A percentile compares a stretch with the other conserved stretches of the same genome.
Conservation (phyloP, 2,113 vertebrate species). For the Cyphomyrus discorhynchus region DNA sequence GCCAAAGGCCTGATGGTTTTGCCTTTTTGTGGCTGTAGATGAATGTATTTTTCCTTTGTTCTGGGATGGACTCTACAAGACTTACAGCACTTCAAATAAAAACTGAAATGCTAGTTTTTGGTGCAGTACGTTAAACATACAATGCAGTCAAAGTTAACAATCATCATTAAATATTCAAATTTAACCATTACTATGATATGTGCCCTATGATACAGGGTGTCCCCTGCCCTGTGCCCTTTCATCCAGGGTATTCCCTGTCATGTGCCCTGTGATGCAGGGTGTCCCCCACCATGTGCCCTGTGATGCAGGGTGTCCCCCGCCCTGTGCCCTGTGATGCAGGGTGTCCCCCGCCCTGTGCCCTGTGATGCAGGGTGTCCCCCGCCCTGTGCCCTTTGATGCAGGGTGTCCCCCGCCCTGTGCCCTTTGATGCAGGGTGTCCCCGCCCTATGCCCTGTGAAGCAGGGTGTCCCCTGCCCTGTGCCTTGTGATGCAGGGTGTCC, state of each 20-base stretch:
- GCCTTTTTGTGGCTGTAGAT: background rate
- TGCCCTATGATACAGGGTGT: background rate
- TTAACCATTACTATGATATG: background rate
- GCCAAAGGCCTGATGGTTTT: slow-evolving; percentile 17
- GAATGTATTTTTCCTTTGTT: slow-evolving; percentile 10
- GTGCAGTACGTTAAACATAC: background rate
- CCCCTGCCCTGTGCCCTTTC: background rate
- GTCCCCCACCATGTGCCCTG: too few relatives aligned
- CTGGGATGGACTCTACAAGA: background rate
- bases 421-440: too few relatives aligned
- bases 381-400: too few relatives aligned
- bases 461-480: background rate
- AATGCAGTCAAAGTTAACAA: background rate
- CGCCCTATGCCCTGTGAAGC: too few relatives aligned
- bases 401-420: background rate
- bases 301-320: background rate
- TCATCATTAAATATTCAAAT: background rate
- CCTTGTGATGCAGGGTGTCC: background rate
- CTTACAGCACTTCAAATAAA: background rate
- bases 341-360: too few relatives aligned
- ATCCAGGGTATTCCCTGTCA: too few relatives aligned
- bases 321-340: background rate
- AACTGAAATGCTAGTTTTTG: background rate
- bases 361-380: background rate
- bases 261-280: background rate